Percentiles rank a stretch among this genome's conserved stretches.
These are phyloP conservation scores for Siphamia tubifer DNA, from an alignment of 2,113 vertebrate species.

Conservation along the genomic window DNA sequence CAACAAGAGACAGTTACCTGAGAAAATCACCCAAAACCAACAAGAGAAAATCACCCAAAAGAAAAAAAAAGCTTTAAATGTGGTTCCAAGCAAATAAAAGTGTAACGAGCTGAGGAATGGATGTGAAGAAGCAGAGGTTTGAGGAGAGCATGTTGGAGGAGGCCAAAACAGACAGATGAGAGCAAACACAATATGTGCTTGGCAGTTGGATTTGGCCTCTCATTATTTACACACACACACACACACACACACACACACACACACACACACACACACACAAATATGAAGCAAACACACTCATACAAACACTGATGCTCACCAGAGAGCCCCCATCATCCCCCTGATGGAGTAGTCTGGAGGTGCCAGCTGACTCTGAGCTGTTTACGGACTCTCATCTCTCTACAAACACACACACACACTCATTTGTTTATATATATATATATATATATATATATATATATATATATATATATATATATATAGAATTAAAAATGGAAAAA, in stretches of 20 bases:
- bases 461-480: too few relatives aligned
- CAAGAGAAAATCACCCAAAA: too few relatives aligned
- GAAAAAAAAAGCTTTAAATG: too few relatives aligned
- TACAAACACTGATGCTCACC: too few relatives aligned
- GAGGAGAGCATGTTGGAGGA: background rate
- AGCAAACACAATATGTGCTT: slow-evolving; percentile 49
- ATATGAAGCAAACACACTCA: background rate
- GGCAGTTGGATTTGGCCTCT: slow-evolving; percentile 25
- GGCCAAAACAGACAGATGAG: slow-evolving; percentile 1
- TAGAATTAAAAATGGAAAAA: too few relatives aligned
- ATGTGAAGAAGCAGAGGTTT: background rate
- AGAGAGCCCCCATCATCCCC: background rate
- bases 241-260: background rate
- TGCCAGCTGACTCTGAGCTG: slow-evolving; percentile 25
- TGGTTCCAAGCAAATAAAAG: background rate
- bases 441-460: too few relatives aligned
- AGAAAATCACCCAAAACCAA: too few relatives aligned
- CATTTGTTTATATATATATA: too few relatives aligned
- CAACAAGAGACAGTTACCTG: too few relatives aligned
- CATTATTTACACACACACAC: slow-evolving; percentile 17
- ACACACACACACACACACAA: background rate
- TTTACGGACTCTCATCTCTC: slow-evolving; percentile 8
- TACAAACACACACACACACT: slow-evolving; percentile 1
- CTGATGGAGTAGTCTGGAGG: slow-evolving; percentile 1
- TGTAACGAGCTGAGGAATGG: background rate